Evolutionary conservation across 2,797 vertebrate species (phyloP).

Genomic region (Manis crassicaudata): DNA sequence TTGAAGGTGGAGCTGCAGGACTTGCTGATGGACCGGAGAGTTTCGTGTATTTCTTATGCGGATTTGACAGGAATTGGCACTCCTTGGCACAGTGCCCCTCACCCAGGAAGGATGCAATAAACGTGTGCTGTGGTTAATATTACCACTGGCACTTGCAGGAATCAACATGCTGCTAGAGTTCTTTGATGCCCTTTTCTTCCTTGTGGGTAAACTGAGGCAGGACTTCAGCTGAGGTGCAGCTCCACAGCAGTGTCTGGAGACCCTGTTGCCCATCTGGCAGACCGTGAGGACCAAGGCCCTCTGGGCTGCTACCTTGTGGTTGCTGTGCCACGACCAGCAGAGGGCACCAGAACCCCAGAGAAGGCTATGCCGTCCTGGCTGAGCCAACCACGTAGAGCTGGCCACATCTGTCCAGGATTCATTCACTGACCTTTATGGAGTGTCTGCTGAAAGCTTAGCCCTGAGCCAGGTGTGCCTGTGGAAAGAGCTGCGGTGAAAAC

Average conservation of each 20-base stretch:
- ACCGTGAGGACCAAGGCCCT: rapidly evolving
- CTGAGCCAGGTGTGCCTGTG: not conserved
- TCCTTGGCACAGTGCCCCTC: rapidly evolving
- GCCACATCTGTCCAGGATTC: not conserved
- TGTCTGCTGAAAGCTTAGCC: not conserved
- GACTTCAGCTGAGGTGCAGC: not conserved
- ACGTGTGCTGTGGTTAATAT: rapidly evolving
- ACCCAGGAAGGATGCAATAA: not conserved
- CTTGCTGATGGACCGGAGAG: not conserved
- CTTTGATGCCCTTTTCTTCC: rapidly evolving
- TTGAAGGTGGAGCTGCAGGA: not conserved
- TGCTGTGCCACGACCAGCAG: conserved; percentile 20
- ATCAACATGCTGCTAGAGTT: not conserved
- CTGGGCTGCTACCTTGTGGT: not conserved
- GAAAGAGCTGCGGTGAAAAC: not conserved
- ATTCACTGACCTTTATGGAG: not conserved
- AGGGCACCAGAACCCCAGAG: conserved; percentile 22
- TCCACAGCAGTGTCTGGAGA: not conserved
- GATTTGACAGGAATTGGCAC: not conserved
- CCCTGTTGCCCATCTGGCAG: not conserved
- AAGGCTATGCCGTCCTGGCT: rapidly evolving
- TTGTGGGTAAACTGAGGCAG: not conserved
- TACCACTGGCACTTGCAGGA: not conserved
- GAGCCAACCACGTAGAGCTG: rapidly evolving
- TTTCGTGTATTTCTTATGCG: rapidly evolving